Evolutionary conservation across 1,140 invertebrate genomes (phyloP), one percentile per base, ranked within the genome.

Genomic region (Drosophila dunni): DNA sequence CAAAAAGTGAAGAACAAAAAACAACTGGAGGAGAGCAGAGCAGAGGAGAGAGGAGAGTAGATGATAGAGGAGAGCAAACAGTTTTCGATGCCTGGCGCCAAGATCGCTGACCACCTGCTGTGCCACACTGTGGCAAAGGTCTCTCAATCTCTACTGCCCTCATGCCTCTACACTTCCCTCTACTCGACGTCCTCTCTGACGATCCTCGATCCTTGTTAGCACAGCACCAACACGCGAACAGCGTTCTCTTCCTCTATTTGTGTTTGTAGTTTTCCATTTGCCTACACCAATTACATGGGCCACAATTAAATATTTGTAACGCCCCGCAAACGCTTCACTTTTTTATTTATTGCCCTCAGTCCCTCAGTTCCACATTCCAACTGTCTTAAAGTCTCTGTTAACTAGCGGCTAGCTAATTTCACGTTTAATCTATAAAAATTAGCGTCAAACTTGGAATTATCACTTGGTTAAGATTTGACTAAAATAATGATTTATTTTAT

Each of bases 241-340:
- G 3, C 38, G 20, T 34, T 9, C 36, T 61, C 42, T 29, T 29
- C 46, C 61, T 66, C 36, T 75, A 40, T 64, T 70, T 71, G 60
- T 66, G 24, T 46, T 56, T 54, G n/a, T 34, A 13, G 38, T 33
- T 36, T 58, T 40, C 66, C 75, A 56, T 82, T 82, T 82, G 66
- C 61, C 73, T 72, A 75, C 64, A 62, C 83, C 88, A 86, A 86
- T 86, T 86, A 88, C 77, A 86, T 79, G 83, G 83, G 51, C 70
- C 79, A 75, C 81, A 86, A 91, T 90, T 89, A 90, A 90, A 91
- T 91, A 91, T 90, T 83, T 86, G 84, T 79, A 79, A 89, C 89
- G 90, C 90, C 90, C 81, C 38, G 36, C 29, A 46, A 45, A n/a
- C 40, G 33, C 9, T 33, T 50, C 34, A 38, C 42, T 44, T 38